These are phyloP conservation scores for Sminthurides aquaticus DNA, from an alignment of 2,888 invertebrate genomes.

Conservation along the genomic window DNA sequence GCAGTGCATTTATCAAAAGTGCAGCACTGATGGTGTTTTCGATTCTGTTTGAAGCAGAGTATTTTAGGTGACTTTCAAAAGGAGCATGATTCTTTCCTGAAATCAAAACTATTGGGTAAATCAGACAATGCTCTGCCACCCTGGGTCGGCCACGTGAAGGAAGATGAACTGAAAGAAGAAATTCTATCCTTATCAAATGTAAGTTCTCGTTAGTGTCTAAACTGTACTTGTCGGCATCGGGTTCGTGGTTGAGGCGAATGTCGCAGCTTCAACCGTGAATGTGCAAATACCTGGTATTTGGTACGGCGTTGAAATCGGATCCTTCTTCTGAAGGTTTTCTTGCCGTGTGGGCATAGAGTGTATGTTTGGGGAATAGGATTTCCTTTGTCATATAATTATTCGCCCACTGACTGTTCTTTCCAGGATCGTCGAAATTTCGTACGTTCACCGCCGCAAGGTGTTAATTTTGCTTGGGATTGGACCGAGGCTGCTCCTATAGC, in stretches of 20 bases:
- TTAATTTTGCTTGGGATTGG: constrained; percentile 92
- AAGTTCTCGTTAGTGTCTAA: constrained; percentile 45
- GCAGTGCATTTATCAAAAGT: too few species aligned
- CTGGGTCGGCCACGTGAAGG: constrained; percentile 93
- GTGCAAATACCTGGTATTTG: not conserved
- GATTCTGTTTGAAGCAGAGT: too few species aligned
- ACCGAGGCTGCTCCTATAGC: constrained; percentile 88
- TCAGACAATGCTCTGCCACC: constrained; percentile 68
- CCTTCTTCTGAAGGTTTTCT: not conserved
- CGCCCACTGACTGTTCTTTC: constrained; percentile 43
- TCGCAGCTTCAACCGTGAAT: not conserved
- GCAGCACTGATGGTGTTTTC: too few species aligned
- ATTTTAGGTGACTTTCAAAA: constrained; percentile 94
- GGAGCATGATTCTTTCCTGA: constrained; percentile 92
- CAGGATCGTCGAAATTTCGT: constrained; percentile 96
- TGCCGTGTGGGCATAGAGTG: too few species aligned
- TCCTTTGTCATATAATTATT: too few species aligned
- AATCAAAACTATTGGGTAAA: constrained; percentile 64
- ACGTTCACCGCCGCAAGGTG: constrained; percentile 89
- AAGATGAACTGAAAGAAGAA: constrained; percentile 87
- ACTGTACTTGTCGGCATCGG: not conserved
- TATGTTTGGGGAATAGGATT: too few species aligned
- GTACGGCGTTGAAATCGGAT: not conserved
- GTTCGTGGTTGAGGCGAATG: too few species aligned
- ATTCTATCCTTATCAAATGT: constrained; percentile 87